Percentiles rank a stretch among this genome's conserved stretches.
phyloP scores from a whole-genome alignment of 2,888 invertebrate genomes.

The Cephalotes varians region DNA sequence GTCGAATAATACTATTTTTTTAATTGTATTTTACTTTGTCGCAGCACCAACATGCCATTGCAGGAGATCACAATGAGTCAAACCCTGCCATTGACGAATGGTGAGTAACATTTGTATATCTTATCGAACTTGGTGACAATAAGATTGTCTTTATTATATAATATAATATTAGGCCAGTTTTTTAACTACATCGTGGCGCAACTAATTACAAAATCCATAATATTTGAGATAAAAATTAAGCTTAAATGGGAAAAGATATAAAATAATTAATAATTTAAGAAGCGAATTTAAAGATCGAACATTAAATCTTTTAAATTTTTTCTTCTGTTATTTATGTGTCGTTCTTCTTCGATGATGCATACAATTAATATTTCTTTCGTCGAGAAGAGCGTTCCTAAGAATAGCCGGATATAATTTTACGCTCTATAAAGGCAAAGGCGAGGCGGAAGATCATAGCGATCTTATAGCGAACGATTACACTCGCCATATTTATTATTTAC shows the following conservation, averaged over 20 bases:
- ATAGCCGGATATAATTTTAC: conserved; percentile 71
- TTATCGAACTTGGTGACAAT: background rate
- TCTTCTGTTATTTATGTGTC: background rate
- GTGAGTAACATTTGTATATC: conserved; percentile 72
- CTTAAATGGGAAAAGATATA: background rate
- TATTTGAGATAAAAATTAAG: background rate
- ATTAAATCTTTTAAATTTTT: background rate
- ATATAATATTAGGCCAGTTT: background rate
- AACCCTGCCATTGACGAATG: conserved; percentile 75
- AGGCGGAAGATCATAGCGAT: conserved; percentile 48
- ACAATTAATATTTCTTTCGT: conserved; percentile 48
- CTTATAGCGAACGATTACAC: conserved; percentile 49
- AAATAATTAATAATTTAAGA: background rate
- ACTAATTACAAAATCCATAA: background rate
- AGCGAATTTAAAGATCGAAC: background rate
- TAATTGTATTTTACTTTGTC: conserved; percentile 68
- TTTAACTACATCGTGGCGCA: background rate
- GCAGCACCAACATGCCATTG: conserved; percentile 79
- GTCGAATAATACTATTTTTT: conserved; percentile 3
- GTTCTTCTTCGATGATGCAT: conserved; percentile 43
- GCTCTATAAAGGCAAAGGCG: conserved; percentile 63
- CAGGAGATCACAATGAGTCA: conserved; percentile 81
- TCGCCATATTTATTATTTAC: conserved; percentile 59
- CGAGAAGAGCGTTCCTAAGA: conserved; percentile 18
- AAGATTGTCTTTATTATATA: background rate